A percentile compares a stretch with the other conserved stretches of the same genome.
Conservation (phyloP, 2,113 vertebrate species). For the Ursus arctos region DNA sequence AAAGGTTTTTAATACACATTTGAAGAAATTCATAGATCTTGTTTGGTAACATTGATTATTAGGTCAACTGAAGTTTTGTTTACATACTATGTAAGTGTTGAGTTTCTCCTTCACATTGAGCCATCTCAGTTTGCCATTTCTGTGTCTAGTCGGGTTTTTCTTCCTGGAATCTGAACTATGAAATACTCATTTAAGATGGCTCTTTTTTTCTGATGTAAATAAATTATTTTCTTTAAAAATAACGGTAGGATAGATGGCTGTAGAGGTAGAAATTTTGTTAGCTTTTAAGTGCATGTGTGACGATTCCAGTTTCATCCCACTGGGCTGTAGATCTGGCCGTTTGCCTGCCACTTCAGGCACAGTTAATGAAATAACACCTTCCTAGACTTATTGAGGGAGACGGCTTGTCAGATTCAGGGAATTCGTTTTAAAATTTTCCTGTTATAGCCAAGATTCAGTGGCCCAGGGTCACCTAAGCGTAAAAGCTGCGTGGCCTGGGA, state of each 20-base stretch:
- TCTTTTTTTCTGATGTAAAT: constrained; percentile 36
- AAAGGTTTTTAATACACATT: constrained; percentile 8
- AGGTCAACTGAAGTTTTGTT: constrained; percentile 37
- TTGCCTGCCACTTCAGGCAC: constrained; percentile 70
- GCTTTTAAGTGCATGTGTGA: constrained; percentile 13
- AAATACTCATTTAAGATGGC: constrained; percentile 45
- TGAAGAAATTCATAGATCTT: constrained; percentile 46
- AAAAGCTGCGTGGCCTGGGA: constrained; percentile 37
- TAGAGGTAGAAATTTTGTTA: constrained; percentile 38
- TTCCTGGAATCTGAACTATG: background rate
- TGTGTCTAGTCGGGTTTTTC: constrained; percentile 42
- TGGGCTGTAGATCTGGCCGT: background rate
- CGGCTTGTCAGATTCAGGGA: constrained; percentile 75
- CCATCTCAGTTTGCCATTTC: background rate
- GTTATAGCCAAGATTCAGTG: constrained; percentile 62
- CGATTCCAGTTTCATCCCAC: background rate
- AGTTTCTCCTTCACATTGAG: constrained; percentile 13
- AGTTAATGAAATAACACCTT: constrained; percentile 78
- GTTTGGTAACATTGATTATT: constrained; percentile 47
- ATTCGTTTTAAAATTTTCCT: constrained; percentile 71
- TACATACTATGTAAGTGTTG: background rate
- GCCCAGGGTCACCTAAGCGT: constrained; percentile 60
- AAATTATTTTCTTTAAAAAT: constrained; percentile 55
- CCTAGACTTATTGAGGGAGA: constrained; percentile 74
- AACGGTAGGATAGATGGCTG: background rate